Conservation (phyloP, 2,888 invertebrate genomes). For the Tanaodytes sp. region DNA sequence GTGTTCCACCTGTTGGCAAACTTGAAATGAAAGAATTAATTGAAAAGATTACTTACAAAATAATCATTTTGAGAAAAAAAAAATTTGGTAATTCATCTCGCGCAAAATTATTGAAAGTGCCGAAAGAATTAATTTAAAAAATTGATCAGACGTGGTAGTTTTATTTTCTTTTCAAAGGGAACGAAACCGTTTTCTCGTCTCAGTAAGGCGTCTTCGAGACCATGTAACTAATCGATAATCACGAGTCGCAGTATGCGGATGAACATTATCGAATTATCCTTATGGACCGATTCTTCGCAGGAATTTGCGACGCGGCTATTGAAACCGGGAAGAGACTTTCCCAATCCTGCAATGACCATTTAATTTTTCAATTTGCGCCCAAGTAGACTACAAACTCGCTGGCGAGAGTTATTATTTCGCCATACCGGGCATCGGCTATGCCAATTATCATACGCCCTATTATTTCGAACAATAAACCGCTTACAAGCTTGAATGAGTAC, state of each 20-base stretch:
- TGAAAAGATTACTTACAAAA: too few relatives aligned
- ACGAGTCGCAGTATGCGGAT: slow-evolving; percentile 57
- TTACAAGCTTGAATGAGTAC: slow-evolving; percentile 5
- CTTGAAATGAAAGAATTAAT: too few relatives aligned
- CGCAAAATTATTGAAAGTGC: too few relatives aligned
- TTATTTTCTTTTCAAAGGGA: too few relatives aligned
- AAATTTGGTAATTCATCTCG: not conserved
- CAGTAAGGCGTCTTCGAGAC: slow-evolving; percentile 57
- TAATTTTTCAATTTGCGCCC: slow-evolving; percentile 30
- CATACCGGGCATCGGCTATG: not conserved
- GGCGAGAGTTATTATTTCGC: too few relatives aligned
- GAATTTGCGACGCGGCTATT: slow-evolving; percentile 10
- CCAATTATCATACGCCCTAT: slow-evolving; percentile 1
- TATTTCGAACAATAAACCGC: slow-evolving; percentile 16
- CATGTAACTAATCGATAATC: slow-evolving; percentile 68
- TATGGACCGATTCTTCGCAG: slow-evolving; percentile 36
- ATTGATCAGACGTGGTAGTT: too few relatives aligned
- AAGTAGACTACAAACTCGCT: slow-evolving; percentile 1
- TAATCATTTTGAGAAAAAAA: too few relatives aligned
- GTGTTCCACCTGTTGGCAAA: too few relatives aligned
- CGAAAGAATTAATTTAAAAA: too few relatives aligned
- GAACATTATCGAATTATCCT: slow-evolving; percentile 62
- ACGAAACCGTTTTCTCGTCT: not conserved
- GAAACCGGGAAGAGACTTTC: slow-evolving; percentile 10
- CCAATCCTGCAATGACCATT: not conserved